Base-by-base conservation (phyloP, 2,797 vertebrate genomes). In the Phoxinus dragarum region DNA sequence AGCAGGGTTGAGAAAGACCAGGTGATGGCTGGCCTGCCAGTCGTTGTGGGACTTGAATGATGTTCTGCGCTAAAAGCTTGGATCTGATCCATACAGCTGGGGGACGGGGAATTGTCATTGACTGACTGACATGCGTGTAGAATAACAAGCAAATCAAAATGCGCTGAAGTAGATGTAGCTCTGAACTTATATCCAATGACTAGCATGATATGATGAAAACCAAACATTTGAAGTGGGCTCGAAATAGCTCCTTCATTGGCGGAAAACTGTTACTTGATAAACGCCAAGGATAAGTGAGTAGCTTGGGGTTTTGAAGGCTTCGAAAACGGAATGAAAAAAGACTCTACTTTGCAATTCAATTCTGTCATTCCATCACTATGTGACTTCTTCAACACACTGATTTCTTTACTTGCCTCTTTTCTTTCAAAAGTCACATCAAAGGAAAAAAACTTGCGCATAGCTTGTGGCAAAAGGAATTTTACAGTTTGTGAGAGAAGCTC, bases 401-500 rank as follows among this genome's bases (percentile, higher is more conserved):
- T 56, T 42, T 40, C 40, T 59, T 80, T 49, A 36, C 77, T 80
- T 80, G 38, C 34, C 66, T 47, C 12, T 67, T 56, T 59, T 80
- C 76, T 87, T 81, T 44, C 31, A 76, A 64, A 74, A 74, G 79
- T 82, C 79, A 77, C n/a, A 47, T 82, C 36, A 47, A 66, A 71
- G 17, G 10, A 12, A 40, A 44, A 54, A 19, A 14, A 56, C 21
- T 66, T 71, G 80, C 4, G 0, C 40, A 17, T 8, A 52, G 72
- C 42, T 49, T 81, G 72, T 73, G 54, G 78, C 49, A 72, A 61
- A 68, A 59, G n/a, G 36, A 73, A 79, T 84, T 89, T 88, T 82
- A 90, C 74, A 27, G 85, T 88, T 86, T 84, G 52, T 86, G 34
- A 89, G 61, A 80, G 27, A 34, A 17, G 77, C 78, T 87, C 80